Percentiles rank a stretch among this genome's conserved stretches.
Conservation (phyloP, 2,888 invertebrate species). For the Calephelis perditalis region DNA sequence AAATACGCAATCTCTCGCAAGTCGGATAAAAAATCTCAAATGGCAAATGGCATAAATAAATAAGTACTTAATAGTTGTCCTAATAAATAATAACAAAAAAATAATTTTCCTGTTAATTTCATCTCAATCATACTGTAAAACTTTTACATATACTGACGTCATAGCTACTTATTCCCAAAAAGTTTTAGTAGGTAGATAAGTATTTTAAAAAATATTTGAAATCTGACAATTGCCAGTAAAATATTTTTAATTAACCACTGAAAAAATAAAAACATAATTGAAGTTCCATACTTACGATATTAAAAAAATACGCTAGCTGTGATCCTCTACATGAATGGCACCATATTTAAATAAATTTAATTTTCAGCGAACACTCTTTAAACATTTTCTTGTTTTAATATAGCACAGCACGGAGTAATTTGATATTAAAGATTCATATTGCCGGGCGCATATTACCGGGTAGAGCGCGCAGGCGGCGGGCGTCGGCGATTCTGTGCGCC, state of each 20-base stretch:
- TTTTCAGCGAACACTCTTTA: constrained; percentile 17
- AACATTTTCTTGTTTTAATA: constrained; percentile 24
- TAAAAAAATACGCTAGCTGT: constrained; percentile 17
- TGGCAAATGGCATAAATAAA: too few relatives aligned
- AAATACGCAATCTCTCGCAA: too few relatives aligned
- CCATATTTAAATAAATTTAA: constrained; percentile 21
- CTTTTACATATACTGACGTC: too few relatives aligned
- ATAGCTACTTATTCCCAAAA: too few relatives aligned
- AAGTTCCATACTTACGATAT: constrained; percentile 24
- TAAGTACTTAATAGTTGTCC: too few relatives aligned
- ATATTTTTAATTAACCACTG: background rate
- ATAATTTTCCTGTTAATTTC: too few relatives aligned
- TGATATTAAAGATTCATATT: constrained; percentile 56
- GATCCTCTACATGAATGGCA: constrained; percentile 25
- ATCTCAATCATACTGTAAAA: too few relatives aligned
- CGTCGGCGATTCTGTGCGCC: constrained; percentile 47
- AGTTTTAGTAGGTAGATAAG: too few relatives aligned
- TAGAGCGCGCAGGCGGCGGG: constrained; percentile 61
- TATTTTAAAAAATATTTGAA: too few relatives aligned
- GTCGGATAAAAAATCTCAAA: too few relatives aligned
- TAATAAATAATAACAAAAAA: too few relatives aligned
- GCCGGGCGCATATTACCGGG: constrained; percentile 45
- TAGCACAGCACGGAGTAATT: constrained; percentile 52
- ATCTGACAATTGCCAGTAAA: background rate
- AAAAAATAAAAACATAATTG: background rate